A percentile compares a stretch with the other conserved stretches of the same genome.
These are phyloP conservation scores for Toxotes lorentzi DNA, from an alignment of 2,797 vertebrate genomes.

Conservation along the genomic window DNA sequence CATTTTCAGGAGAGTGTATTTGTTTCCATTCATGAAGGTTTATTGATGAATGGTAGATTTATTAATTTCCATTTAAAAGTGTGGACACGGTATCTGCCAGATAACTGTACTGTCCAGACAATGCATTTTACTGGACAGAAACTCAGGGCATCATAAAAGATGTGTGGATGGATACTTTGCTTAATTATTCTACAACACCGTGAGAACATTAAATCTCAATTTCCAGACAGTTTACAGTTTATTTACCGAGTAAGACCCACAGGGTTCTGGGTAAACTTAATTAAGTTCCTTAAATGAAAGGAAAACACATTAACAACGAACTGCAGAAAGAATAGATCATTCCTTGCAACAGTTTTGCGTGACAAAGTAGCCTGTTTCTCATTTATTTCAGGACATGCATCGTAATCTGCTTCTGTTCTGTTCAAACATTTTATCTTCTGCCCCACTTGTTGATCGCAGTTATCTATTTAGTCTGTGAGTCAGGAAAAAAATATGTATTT, in stretches of 20 bases:
- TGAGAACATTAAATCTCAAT: constrained; percentile 52
- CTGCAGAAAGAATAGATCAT: constrained; percentile 35
- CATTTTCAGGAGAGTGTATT: constrained; percentile 63
- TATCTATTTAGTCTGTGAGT: constrained; percentile 37
- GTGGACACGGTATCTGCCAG: constrained; percentile 82
- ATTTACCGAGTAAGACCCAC: constrained; percentile 45
- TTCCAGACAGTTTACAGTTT: constrained; percentile 86
- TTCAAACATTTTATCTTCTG: constrained; percentile 38
- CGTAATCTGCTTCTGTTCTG: constrained; percentile 28
- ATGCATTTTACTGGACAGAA: constrained; percentile 44
- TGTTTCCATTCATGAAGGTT: constrained; percentile 72
- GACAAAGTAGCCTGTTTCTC: constrained; percentile 24
- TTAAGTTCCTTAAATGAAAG: constrained; percentile 45
- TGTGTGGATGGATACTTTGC: constrained; percentile 21
- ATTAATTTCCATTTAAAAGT: constrained; percentile 78
- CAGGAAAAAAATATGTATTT: background rate
- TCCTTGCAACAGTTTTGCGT: constrained; percentile 46
- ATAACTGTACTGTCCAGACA: constrained; percentile 39
- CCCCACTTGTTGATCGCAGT: constrained; percentile 75
- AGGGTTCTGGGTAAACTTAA: constrained; percentile 34
- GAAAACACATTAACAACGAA: constrained; percentile 43
- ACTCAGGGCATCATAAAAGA: constrained; percentile 50
- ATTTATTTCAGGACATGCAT: constrained; percentile 46
- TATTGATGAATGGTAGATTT: constrained; percentile 74
- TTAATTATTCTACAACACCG: constrained; percentile 49